Conservation (phyloP, 2,113 vertebrate species). For the Malurus melanocephalus region DNA sequence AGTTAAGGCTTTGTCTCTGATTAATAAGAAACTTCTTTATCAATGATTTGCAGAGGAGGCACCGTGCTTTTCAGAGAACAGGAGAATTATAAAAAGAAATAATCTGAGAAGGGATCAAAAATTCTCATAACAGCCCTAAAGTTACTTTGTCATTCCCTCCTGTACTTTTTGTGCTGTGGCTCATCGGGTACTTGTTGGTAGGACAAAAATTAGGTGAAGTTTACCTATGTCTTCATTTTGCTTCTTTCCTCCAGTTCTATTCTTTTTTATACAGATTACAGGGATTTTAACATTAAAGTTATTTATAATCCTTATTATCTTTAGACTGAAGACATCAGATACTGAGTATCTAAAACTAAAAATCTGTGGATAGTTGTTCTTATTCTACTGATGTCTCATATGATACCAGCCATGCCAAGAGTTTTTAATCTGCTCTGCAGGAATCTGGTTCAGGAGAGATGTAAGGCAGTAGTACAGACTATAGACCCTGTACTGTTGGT, state of each 20-base stretch:
- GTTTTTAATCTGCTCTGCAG: neutral
- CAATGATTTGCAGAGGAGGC: neutral
- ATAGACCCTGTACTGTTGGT: neutral
- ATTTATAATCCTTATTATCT: neutral
- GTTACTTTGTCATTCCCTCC: slow-evolving; percentile 4
- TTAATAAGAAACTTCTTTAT: slow-evolving; percentile 15
- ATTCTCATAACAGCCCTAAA: slow-evolving; percentile 14
- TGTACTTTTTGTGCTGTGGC: slow-evolving; percentile 4
- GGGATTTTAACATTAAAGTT: neutral
- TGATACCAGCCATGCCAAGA: neutral
- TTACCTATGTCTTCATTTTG: neutral
- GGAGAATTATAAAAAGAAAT: slow-evolving; percentile 4
- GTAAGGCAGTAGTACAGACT: neutral
- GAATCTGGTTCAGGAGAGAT: neutral
- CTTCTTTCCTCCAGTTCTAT: neutral
- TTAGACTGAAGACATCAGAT: neutral
- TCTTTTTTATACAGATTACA: neutral
- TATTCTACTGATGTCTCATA: neutral
- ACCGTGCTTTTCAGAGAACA: neutral
- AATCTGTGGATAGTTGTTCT: neutral
- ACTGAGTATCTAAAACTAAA: neutral
- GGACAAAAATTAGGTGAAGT: neutral
- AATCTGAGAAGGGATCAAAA: slow-evolving; percentile 14
- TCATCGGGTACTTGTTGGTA: slow-evolving; percentile 15
- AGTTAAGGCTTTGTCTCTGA: neutral